phyloP scores from a whole-genome alignment of 2,113 vertebrate genomes.

The Dasyornis broadbenti region DNA sequence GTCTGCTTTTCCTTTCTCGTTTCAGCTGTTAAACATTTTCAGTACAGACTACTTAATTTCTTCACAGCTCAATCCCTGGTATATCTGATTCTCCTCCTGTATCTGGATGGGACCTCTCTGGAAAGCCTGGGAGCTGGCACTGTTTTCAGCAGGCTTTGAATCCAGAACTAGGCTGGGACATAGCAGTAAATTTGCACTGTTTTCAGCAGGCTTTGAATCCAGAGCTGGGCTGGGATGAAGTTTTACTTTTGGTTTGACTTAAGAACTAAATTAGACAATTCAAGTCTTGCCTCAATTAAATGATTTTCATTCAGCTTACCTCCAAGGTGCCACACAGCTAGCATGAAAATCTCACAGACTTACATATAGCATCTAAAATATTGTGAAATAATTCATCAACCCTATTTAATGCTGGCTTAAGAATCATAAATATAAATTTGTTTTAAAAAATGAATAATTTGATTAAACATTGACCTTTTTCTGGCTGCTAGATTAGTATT shows the following conservation, averaged over 20 bases:
- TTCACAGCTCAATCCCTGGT: background rate
- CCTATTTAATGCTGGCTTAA: background rate
- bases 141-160: background rate
- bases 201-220: background rate
- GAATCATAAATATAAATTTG: background rate
- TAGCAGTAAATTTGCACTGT: too few species aligned
- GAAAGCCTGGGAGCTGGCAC: background rate
- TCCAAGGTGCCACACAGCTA: background rate
- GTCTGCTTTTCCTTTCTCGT: background rate
- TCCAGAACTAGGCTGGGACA: background rate
- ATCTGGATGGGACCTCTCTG: background rate
- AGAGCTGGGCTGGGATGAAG: background rate
- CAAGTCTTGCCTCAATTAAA: background rate
- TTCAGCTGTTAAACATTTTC: background rate
- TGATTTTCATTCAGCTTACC: background rate
- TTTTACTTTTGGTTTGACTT: background rate
- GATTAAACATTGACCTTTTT: background rate
- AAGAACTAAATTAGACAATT: background rate
- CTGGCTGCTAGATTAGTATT: background rate
- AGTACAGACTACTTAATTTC: background rate
- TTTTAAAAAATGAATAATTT: background rate
- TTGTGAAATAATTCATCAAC: background rate
- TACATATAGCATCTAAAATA: background rate
- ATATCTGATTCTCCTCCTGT: rapidly evolving
- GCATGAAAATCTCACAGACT: background rate